A percentile compares a stretch with the other conserved stretches of the same genome.
Evolutionary conservation across 1,140 invertebrate genomes (phyloP).

Genomic region (Philotrypesis tridentata): DNA sequence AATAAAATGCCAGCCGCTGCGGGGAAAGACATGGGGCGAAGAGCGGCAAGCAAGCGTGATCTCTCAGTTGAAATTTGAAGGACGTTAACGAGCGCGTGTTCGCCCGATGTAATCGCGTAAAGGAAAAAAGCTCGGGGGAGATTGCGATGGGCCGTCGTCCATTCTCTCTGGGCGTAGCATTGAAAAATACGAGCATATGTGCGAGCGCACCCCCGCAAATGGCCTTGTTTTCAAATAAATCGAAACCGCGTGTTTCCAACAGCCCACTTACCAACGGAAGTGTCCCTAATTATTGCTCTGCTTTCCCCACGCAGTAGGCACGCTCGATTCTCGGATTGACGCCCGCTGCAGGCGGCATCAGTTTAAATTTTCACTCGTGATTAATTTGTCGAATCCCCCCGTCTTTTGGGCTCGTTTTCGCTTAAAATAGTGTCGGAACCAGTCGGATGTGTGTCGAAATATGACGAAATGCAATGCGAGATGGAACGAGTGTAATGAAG

Average conservation of each 20-base stretch:
- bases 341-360: no score
- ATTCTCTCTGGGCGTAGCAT: background rate
- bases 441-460: no score
- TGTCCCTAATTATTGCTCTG: constrained; percentile 18
- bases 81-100: background rate
- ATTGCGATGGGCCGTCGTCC: background rate
- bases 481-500: no score
- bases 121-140: no score
- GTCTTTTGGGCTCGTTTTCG: no score
- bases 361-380: background rate
- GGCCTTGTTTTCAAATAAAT: constrained; percentile 22
- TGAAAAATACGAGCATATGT: constrained; percentile 22
- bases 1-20: background rate
- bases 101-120: background rate
- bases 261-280: constrained; percentile 32
- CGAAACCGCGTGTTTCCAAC: constrained; percentile 38
- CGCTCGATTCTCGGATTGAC: constrained; percentile 1
- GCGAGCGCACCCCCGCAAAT: background rate
- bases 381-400: no score
- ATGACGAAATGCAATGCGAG: no score
- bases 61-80: background rate
- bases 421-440: no score
- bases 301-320: background rate
- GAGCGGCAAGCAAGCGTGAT: background rate
- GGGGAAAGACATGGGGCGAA: background rate